Conservation (phyloP, 2,888 invertebrate genomes). For the Brenthis ino region DNA sequence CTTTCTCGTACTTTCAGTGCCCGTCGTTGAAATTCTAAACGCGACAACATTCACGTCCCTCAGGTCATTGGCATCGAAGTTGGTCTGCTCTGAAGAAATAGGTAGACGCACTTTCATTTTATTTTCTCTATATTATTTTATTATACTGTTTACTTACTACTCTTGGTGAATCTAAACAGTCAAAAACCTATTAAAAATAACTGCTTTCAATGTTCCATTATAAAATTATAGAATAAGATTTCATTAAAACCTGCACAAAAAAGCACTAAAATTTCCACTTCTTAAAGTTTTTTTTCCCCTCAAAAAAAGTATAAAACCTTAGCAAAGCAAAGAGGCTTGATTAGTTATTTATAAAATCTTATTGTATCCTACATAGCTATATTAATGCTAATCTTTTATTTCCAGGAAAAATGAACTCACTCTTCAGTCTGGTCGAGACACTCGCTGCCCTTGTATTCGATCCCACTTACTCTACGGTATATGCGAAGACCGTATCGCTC, state of each 20-base stretch:
- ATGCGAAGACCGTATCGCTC: conserved; percentile 55
- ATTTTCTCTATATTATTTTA: conserved; percentile 12
- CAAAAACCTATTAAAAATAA: too few relatives aligned
- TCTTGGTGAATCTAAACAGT: too few relatives aligned
- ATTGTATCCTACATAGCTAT: not conserved
- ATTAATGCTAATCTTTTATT: conserved; percentile 2
- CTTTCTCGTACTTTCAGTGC: conserved; percentile 58
- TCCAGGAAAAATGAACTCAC: conserved; percentile 74
- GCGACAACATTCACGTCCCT: conserved; percentile 75
- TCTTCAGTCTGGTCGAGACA: conserved; percentile 74
- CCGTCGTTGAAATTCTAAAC: conserved; percentile 70
- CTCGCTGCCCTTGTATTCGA: conserved; percentile 70
- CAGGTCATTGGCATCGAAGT: conserved; percentile 72
- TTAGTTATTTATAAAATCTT: not conserved
- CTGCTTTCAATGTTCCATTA: too few relatives aligned
- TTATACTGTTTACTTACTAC: too few relatives aligned
- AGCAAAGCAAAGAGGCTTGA: not conserved
- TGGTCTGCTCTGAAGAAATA: conserved; percentile 71
- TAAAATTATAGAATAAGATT: too few relatives aligned
- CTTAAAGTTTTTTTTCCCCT: too few relatives aligned
- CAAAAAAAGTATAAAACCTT: too few relatives aligned
- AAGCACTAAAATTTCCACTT: too few relatives aligned
- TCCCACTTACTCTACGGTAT: conserved; percentile 66
- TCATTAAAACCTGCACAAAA: too few relatives aligned
- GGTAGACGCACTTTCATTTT: conserved; percentile 50